Evolutionary conservation across 2,888 invertebrate genomes (phyloP).

Genomic region (Rhopalosiphum nymphaeae): DNA sequence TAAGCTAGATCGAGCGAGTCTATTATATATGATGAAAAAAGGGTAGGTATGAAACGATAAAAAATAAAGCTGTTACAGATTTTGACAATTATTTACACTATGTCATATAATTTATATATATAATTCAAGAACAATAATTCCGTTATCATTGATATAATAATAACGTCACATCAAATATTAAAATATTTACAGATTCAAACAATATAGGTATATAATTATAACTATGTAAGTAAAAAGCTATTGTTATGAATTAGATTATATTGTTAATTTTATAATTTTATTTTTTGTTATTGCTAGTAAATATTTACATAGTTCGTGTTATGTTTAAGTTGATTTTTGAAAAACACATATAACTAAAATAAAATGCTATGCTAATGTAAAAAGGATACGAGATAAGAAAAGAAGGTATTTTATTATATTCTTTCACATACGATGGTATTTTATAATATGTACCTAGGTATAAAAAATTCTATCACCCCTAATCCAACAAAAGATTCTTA

Average conservation of each 20-base stretch:
- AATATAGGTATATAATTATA: background rate
- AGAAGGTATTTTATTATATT: background rate
- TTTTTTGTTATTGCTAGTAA: background rate
- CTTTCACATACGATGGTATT: background rate
- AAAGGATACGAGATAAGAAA: background rate
- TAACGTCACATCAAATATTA: background rate
- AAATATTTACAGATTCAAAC: background rate
- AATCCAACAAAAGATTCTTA: background rate
- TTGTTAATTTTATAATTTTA: background rate
- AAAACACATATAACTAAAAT: background rate
- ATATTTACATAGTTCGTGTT: background rate
- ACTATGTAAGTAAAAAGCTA: accelerated
- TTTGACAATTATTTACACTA: background rate
- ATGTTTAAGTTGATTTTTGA: background rate
- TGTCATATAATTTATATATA: background rate
- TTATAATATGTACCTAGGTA: background rate
- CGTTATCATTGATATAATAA: background rate
- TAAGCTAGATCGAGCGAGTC: background rate
- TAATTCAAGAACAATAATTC: background rate
- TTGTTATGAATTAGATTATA: background rate
- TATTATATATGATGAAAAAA: background rate
- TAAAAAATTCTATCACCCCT: background rate
- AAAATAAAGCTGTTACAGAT: background rate
- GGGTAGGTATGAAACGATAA: background rate
- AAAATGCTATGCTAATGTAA: background rate